Conservation (phyloP, 1,140 invertebrate species). For the Hestina assimilis region DNA sequence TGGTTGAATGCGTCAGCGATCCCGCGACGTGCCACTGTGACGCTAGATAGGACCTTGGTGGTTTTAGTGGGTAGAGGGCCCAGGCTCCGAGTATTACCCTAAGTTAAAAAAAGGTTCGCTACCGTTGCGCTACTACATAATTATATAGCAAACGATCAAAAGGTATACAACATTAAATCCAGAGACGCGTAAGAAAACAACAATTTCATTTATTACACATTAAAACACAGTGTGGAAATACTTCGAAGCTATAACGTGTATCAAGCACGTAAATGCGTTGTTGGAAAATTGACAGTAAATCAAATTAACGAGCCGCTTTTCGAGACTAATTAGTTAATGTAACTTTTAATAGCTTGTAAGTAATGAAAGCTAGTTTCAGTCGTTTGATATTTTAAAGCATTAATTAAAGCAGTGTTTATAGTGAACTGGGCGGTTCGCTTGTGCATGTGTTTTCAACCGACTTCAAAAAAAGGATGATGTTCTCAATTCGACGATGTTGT, state of each 20-base stretch:
- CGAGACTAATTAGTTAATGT: slow-evolving; percentile 6
- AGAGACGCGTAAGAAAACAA: background rate
- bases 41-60: too few relatives aligned
- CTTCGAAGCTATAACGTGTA: background rate
- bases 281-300: background rate
- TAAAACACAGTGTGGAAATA: slow-evolving; percentile 3
- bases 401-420: too few relatives aligned
- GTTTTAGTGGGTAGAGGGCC: too few relatives aligned
- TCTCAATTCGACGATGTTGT: too few relatives aligned
- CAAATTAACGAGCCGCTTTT: background rate
- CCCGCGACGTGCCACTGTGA: too few relatives aligned
- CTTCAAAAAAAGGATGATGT: too few relatives aligned
- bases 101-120: too few relatives aligned
- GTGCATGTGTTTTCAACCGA: too few relatives aligned
- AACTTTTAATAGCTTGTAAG: slow-evolving; percentile 6
- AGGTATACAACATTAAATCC: background rate
- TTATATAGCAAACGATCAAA: too few relatives aligned
- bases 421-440: background rate
- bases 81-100: too few relatives aligned
- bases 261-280: background rate
- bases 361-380: background rate
- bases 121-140: background rate
- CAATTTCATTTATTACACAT: slow-evolving; percentile 1
- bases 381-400: background rate
- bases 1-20: too few relatives aligned